These are phyloP conservation scores for Sarcophaga caerulescens DNA, from an alignment of 2,888 invertebrate species.

Conservation along the genomic window DNA sequence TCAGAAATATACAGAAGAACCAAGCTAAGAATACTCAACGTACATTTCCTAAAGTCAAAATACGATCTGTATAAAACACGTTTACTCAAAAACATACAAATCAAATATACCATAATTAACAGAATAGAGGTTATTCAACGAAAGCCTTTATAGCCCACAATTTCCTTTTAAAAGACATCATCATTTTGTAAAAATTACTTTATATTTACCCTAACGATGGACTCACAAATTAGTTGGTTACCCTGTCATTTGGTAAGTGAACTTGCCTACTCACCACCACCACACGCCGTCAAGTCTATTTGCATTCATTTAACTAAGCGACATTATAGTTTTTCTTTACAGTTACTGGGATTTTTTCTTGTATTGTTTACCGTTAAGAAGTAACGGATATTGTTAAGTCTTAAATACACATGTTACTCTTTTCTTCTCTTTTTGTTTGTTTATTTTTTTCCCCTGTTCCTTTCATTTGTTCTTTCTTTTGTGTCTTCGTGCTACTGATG, in stretches of 20 bases:
- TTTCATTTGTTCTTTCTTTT: conserved; percentile 24
- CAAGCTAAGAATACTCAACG: no score
- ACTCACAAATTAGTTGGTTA: not conserved
- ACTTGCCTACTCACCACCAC: not conserved
- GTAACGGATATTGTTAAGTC: conserved; percentile 65
- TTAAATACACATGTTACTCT: conserved; percentile 62
- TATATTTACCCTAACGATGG: not conserved
- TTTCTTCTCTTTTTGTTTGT: conserved; percentile 7
- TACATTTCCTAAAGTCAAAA: no score
- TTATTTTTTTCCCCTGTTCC: conserved; percentile 2
- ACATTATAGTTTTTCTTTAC: conserved; percentile 14
- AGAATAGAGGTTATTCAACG: no score
- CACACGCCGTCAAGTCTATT: not conserved
- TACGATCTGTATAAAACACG: no score
- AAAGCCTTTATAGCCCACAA: not conserved
- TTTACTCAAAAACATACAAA: no score
- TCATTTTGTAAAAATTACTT: not conserved
- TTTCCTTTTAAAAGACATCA: not conserved
- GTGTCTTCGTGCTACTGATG: not conserved
- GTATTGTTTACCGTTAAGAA: conserved; percentile 44
- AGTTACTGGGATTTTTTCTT: conserved; percentile 23
- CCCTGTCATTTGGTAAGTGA: not conserved
- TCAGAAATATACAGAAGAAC: no score
- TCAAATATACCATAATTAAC: no score
- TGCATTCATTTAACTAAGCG: not conserved